Conservation (phyloP, 2,797 vertebrate species). For the Steatocranus sp. region DNA sequence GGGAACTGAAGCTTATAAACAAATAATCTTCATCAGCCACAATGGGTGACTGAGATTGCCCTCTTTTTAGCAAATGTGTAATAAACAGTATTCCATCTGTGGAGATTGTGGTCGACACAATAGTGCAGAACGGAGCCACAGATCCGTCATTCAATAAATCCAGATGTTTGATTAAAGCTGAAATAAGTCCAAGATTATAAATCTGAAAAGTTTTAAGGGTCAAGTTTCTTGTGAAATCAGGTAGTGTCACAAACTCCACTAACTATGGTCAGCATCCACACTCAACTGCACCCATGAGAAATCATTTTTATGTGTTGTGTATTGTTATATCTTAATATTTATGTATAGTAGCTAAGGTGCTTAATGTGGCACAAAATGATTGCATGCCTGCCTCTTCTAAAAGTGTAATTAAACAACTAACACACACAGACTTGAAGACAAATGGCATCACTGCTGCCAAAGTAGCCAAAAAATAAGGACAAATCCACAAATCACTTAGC, state of each 20-base stretch:
- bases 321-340: not conserved
- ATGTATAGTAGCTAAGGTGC: not conserved
- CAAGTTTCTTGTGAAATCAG: not conserved
- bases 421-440: not conserved
- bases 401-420: not conserved
- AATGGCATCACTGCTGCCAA: not conserved
- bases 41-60: not conserved
- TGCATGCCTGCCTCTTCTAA: not conserved
- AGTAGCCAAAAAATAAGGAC: not conserved
- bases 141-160: not conserved
- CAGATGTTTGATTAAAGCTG: not conserved
- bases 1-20: not conserved
- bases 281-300: not conserved
- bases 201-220: not conserved
- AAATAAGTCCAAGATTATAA: not conserved
- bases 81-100: not conserved
- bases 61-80: not conserved
- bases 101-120: not conserved
- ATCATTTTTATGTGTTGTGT: not conserved
- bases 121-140: not conserved
- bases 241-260: not conserved
- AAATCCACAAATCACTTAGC: not conserved
- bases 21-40: not conserved
- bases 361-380: not conserved
- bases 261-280: not conserved